These are phyloP conservation scores for Jacana jacana DNA, from an alignment of 2,113 vertebrate species.

Conservation along the genomic window DNA sequence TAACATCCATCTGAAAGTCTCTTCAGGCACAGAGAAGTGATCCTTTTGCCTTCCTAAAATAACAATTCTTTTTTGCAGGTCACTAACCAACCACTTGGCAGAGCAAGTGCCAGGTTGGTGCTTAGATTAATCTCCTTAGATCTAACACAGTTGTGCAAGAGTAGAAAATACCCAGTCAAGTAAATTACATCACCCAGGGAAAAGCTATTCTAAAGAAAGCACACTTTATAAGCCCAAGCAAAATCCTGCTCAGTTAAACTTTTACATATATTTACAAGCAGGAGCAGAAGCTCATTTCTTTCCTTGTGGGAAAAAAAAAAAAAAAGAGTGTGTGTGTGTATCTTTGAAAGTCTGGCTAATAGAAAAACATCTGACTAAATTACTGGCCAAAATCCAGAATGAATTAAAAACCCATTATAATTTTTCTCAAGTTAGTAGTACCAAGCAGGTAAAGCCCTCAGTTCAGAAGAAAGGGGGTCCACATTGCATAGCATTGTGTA, in stretches of 20 bases:
- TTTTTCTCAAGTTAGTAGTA: neutral
- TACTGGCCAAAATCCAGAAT: neutral
- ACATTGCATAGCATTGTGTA: neutral
- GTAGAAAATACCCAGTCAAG: conserved; percentile 65
- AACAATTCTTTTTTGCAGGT: conserved; percentile 6
- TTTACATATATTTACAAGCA: conserved; percentile 26
- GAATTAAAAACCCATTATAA: neutral
- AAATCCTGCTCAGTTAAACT: neutral
- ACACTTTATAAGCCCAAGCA: conserved; percentile 37
- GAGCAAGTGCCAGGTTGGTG: conserved; percentile 12
- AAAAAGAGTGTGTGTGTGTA: fast-evolving
- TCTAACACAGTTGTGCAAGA: conserved; percentile 60
- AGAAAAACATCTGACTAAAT: neutral
- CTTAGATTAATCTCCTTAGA: conserved; percentile 59
- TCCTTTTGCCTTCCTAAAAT: conserved; percentile 11
- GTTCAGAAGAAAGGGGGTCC: neutral
- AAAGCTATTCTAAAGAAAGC: conserved; percentile 74
- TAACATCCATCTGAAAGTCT: conserved; percentile 41
- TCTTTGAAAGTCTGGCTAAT: neutral
- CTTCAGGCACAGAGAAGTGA: neutral
- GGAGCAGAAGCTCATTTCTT: neutral
- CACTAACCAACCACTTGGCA: neutral
- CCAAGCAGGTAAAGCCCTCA: neutral
- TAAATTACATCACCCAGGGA: conserved; percentile 71
- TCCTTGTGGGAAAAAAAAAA: neutral